These are phyloP conservation scores for Salvelinus alpinus DNA, from an alignment of 2,113 vertebrate species.

Conservation along the genomic window DNA sequence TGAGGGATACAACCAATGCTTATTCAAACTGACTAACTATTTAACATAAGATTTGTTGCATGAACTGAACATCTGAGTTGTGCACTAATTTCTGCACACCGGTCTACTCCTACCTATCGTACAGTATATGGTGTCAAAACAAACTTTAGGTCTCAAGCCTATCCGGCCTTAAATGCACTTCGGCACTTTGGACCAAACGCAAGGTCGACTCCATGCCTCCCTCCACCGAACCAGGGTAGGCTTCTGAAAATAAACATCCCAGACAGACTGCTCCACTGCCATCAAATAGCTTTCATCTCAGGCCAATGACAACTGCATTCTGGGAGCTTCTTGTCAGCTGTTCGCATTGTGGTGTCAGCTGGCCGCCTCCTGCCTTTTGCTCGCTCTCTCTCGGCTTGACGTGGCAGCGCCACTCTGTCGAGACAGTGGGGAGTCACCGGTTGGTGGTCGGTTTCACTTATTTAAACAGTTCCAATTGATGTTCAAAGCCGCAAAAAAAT, in stretches of 20 bases:
- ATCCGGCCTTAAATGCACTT: conserved; percentile 62
- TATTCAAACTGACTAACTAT: too few species aligned
- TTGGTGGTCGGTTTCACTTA: conserved; percentile 49
- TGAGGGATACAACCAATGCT: too few species aligned
- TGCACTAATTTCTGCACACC: too few species aligned
- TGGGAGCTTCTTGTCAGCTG: conserved; percentile 65
- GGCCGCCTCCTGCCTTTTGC: conserved; percentile 8
- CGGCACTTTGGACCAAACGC: conserved; percentile 23
- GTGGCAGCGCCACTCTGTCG: conserved; percentile 40
- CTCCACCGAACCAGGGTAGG: conserved; percentile 11
- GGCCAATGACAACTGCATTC: conserved; percentile 71
- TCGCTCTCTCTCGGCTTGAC: conserved; percentile 38
- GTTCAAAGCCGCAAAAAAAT: conserved; percentile 48
- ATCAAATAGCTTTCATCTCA: conserved; percentile 65
- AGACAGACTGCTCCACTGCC: too few species aligned
- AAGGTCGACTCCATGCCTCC: background rate
- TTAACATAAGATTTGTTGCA: too few species aligned
- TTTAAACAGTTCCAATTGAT: conserved; percentile 58
- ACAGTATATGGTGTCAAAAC: background rate
- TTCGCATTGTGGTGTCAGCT: conserved; percentile 66
- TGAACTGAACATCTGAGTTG: too few species aligned
- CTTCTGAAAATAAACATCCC: conserved; percentile 35
- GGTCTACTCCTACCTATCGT: too few species aligned
- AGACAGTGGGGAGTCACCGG: conserved; percentile 44
- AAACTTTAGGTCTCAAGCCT: conserved; percentile 25